Conservation (phyloP, 2,888 invertebrate genomes). For the Arrhopalites spinosus region DNA sequence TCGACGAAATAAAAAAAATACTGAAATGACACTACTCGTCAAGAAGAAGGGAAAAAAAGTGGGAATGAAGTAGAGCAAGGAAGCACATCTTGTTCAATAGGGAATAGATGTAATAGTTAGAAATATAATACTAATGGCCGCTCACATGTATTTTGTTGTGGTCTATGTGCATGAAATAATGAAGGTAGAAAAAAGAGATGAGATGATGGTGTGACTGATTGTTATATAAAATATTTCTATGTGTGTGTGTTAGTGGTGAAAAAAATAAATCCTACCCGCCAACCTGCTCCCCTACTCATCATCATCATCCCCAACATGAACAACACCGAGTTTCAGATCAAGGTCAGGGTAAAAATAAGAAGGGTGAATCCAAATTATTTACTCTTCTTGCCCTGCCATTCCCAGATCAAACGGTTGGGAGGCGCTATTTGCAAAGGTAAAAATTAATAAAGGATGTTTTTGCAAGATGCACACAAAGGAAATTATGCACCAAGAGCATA, state of each 20-base stretch:
- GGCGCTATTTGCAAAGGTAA: constrained; percentile 68
- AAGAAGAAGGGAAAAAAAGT: neutral
- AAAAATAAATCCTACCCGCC: constrained; percentile 7
- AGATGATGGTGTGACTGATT: too few relatives aligned
- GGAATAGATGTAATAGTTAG: too few relatives aligned
- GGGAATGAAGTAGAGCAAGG: too few relatives aligned
- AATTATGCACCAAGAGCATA: too few relatives aligned
- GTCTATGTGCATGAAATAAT: neutral
- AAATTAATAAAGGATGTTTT: too few relatives aligned
- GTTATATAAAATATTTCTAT: neutral
- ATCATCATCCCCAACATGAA: constrained; percentile 14
- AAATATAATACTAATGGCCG: neutral
- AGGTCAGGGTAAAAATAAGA: constrained; percentile 36
- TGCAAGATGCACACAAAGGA: too few relatives aligned
- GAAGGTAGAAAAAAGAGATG: too few relatives aligned
- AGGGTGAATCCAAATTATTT: constrained; percentile 64
- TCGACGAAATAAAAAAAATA: neutral
- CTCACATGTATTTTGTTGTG: neutral
- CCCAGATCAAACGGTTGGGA: constrained; percentile 89
- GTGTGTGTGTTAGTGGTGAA: constrained; percentile 17
- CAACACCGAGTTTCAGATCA: neutral
- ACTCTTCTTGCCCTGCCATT: constrained; percentile 88
- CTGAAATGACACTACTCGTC: too few relatives aligned
- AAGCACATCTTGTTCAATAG: too few relatives aligned
- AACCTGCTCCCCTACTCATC: constrained; percentile 1